Evolutionary conservation across 2,888 invertebrate genomes (phyloP).

Genomic region (Tinea semifulvella): DNA sequence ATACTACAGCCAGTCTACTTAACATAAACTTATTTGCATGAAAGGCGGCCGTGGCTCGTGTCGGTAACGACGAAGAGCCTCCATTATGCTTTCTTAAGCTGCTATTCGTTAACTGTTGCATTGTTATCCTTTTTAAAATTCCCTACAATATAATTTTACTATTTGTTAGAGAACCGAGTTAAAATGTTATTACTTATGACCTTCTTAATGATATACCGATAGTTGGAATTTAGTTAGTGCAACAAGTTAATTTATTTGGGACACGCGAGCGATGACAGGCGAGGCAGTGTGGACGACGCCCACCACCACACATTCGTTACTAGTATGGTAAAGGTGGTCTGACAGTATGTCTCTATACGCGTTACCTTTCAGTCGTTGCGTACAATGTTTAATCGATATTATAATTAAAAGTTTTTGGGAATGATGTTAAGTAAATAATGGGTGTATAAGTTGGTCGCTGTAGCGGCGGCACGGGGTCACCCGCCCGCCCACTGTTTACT

Average conservation of each 20-base stretch:
- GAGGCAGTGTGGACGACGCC: background rate
- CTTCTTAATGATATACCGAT: no score
- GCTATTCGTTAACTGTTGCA: no score
- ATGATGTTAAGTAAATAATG: background rate
- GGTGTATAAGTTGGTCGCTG: slow-evolving; percentile 5
- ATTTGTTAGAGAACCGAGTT: no score
- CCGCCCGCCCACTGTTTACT: slow-evolving; percentile 20
- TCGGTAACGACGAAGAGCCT: no score
- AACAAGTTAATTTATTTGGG: slow-evolving; percentile 2
- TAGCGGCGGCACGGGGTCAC: slow-evolving; percentile 24
- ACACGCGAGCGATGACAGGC: background rate
- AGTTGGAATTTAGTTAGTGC: slow-evolving; percentile 4
- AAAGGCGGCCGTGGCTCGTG: no score
- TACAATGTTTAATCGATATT: slow-evolving; percentile 3
- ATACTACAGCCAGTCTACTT: background rate
- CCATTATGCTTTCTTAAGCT: no score
- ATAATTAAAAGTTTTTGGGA: background rate
- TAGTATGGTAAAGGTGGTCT: background rate
- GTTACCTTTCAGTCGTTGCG: slow-evolving; percentile 7
- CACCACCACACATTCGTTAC: background rate
- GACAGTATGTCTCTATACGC: slow-evolving; percentile 5
- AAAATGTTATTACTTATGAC: no score
- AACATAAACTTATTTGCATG: slow-evolving; percentile 9
- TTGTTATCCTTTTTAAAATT: no score
- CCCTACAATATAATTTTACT: no score